Base-by-base conservation (phyloP, 2,888 invertebrate species). In the Plusia festucae region DNA sequence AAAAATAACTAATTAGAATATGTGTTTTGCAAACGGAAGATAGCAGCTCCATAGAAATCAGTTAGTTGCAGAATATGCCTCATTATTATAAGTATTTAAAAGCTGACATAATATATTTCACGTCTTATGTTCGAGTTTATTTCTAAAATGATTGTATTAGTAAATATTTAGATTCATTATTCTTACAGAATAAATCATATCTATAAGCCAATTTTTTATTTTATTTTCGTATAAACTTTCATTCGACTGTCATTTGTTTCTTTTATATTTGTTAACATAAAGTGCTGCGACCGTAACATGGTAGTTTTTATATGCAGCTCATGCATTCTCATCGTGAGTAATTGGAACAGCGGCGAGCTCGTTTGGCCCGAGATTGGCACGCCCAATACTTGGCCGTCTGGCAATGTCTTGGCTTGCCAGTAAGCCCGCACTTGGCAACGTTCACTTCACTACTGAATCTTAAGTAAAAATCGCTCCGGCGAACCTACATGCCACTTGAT, bases 401-500 rank as follows among this genome's bases (percentile, higher is more conserved):
- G 61, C 61, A 71, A 63, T 68, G 74, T 74, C 74, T 74, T 65
- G 77, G 75, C 67, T 53, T 55, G 70, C 71, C 79, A 71, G 56
- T 63, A 53, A 71, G 61, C 64, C 60, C 56, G 52, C 72, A 76
- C 73, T 83, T 82, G 83, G 83, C 82, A 81, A 52, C 60, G 67
- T 62, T 55, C 65, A 52, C 68, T 59, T 66, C 53, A 49, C 68
- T 60, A 76, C 76, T 67, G 78, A 74, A 84, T 82, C 77, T 80
- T 78, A 81, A 83, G 73, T 78, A 81, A 78, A 79, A 76, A 77
- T 79, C 68, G 68, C 73, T 79, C 63, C 68, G 71, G 56, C 53
- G 71, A 77, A 78, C 70, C 59, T 74, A 65, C 78, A 70, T 56
- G 72, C 55, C 61, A 62, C 65, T 74, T 80, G 82, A 83, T 82